Percentiles rank a stretch among this genome's conserved stretches.
Conservation (phyloP, 2,888 invertebrate genomes). For the Melieria picta region DNA sequence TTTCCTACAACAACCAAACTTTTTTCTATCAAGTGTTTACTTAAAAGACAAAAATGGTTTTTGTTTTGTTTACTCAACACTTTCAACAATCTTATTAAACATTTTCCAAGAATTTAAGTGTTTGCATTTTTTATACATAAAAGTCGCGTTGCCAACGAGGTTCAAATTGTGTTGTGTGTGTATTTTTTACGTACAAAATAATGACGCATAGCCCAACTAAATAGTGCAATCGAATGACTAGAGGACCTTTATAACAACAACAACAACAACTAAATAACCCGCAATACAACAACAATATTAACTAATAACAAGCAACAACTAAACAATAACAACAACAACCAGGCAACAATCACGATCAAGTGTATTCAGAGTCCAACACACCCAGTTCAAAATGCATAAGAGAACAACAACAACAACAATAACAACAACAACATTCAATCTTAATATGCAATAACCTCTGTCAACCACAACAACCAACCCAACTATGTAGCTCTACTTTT, state of each 20-base stretch:
- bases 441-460: not conserved
- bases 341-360: conserved; percentile 38
- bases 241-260: too few species aligned
- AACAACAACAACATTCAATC: not conserved
- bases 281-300: conserved; percentile 24
- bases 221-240: too few species aligned
- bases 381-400: conserved; percentile 65
- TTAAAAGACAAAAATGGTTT: not conserved
- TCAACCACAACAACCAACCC: conserved; percentile 8
- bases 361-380: conserved; percentile 50
- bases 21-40: not conserved
- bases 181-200: conserved; percentile 6
- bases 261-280: conserved; percentile 3
- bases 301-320: conserved; percentile 36
- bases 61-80: not conserved
- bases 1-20: not conserved
- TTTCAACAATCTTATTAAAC: too few species aligned
- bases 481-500: conserved; percentile 6
- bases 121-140: too few species aligned
- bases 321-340: conserved; percentile 41
- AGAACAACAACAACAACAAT: conserved; percentile 28
- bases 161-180: conserved; percentile 28
- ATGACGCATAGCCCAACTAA: too few species aligned
- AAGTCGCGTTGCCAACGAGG: too few species aligned
- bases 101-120: too few species aligned